A percentile compares a stretch with the other conserved stretches of the same genome.
Conservation (phyloP, 2,113 vertebrate species). For the Orthonyx spaldingii region DNA sequence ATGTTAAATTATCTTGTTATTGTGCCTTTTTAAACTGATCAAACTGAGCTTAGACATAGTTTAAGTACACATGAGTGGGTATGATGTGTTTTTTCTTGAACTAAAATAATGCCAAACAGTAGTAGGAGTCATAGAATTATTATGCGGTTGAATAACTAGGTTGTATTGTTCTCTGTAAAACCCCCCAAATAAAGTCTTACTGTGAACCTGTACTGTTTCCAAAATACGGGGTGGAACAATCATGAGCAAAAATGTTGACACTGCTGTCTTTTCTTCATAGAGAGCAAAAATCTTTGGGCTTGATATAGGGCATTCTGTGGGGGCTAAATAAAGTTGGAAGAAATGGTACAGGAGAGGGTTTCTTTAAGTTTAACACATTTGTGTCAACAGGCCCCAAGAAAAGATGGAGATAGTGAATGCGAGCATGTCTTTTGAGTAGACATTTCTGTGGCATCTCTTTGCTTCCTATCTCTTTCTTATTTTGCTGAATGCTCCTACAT, state of each 20-base stretch:
- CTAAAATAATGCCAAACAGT: background rate
- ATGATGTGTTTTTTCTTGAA: background rate
- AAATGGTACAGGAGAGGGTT: background rate
- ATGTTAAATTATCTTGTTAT: background rate
- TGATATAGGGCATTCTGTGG: background rate
- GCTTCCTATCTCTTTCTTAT: background rate
- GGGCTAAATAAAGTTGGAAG: background rate
- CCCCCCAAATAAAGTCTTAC: background rate
- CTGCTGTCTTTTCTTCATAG: background rate
- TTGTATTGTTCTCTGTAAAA: background rate
- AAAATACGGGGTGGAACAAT: background rate
- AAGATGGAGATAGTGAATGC: background rate
- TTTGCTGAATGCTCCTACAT: background rate
- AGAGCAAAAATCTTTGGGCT: background rate
- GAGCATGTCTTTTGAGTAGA: background rate
- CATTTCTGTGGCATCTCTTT: background rate
- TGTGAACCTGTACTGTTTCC: accelerated
- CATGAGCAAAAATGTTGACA: background rate
- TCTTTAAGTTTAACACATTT: background rate
- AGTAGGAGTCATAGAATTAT: background rate
- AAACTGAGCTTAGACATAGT: background rate
- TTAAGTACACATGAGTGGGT: background rate
- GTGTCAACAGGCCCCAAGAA: background rate
- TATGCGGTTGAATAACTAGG: background rate
- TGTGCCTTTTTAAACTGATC: background rate